Base-by-base conservation (phyloP, 2,113 vertebrate species). In the Microcebus griseorufus region DNA sequence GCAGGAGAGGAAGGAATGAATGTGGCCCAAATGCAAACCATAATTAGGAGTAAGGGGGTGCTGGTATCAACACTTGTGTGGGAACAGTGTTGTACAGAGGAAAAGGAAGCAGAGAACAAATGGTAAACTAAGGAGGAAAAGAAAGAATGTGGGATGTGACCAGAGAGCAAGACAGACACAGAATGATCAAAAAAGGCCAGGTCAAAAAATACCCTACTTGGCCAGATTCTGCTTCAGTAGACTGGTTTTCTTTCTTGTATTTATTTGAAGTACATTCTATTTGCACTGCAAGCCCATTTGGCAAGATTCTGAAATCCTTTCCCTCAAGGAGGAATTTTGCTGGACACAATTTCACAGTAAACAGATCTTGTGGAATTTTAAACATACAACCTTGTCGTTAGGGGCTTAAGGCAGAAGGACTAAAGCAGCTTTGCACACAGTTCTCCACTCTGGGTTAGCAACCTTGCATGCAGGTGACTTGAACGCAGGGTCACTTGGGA, bases 321-420 rank as follows among this genome's bases (percentile, higher is more conserved):
- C 95, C 92, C 94, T 97, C 92, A 90, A 97, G 92, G 93, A 97
- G 65, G 95, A 97, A 97, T 97, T 97, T 88, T 97, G 92, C 60
- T 97, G 95, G 93, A 96, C 97, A 93, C 67, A 70, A 70, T 95
- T 97, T 95, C 95, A 95, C 53, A 97, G 97, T 95, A 97, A 97
- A 97, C 90, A 97, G 91, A 97, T 88, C 90, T 89, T 88, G 89
- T 75, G 92, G 94, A 97, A 97, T 97, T 87, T 97, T 95, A 95
- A 97, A 96, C 92, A 93, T 27, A 96, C 1, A 42, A 89, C 86
- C 83, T 95, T 95, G 87, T 90, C 11, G 0, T 69, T 32, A 92
- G 93, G 72, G 88, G 70, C 86, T 67, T 20, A 94, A 72, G 93
- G 62, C 91, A 86, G 76, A 53, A 94, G 39, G 51, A 81, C 65